A percentile compares a stretch with the other conserved stretches of the same genome.
Evolutionary conservation across 2,113 vertebrate species (phyloP).

Genomic region (Dissostichus mawsoni): DNA sequence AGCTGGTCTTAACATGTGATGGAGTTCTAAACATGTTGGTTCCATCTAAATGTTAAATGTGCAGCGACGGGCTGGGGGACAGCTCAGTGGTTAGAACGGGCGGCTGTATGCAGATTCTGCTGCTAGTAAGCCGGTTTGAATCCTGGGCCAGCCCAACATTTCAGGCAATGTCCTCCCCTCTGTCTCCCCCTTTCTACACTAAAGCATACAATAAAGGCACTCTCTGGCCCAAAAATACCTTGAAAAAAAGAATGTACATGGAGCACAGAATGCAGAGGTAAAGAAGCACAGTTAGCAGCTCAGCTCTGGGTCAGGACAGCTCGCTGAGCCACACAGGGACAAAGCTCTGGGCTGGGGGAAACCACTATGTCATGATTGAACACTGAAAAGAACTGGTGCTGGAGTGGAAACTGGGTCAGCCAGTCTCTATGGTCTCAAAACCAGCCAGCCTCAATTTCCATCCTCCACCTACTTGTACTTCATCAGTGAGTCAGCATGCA

Average conservation of each 20-base stretch:
- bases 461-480: slow-evolving; percentile 70
- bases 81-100: too few species aligned
- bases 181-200: too few species aligned
- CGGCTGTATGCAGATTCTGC: too few species aligned
- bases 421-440: slow-evolving; percentile 71
- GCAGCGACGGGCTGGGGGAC: too few species aligned
- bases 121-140: too few species aligned
- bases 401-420: slow-evolving; percentile 77
- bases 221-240: too few species aligned
- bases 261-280: background rate
- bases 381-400: slow-evolving; percentile 68
- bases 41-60: background rate
- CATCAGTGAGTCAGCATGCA: slow-evolving; percentile 72
- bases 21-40: background rate
- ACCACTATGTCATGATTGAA: slow-evolving; percentile 68
- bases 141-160: too few species aligned
- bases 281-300: background rate
- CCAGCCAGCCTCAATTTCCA: slow-evolving; percentile 71
- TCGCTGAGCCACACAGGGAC: slow-evolving; percentile 39
- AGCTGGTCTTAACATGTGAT: too few species aligned
- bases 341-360: slow-evolving; percentile 61
- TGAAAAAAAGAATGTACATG: background rate
- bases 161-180: too few species aligned
- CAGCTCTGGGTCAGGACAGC: slow-evolving; percentile 35
- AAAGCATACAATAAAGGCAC: too few species aligned